Percentiles rank a stretch among this genome's conserved stretches.
Conservation (phyloP, 2,888 invertebrate genomes). For the Quadriops clusia region DNA sequence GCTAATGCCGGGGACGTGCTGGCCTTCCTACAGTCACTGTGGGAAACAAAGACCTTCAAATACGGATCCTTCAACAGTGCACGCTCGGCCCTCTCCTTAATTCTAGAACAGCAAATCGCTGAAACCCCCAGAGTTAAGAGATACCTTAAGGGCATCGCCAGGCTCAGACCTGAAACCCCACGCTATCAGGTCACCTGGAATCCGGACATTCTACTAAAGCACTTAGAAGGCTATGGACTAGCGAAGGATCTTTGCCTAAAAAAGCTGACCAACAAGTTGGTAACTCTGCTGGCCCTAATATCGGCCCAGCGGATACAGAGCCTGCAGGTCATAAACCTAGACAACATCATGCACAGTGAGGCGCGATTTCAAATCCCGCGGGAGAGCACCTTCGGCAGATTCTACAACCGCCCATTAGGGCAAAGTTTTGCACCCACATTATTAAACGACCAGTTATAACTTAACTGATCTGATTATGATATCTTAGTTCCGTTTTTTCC, state of each 20-base stretch:
- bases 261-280: slow-evolving; percentile 16
- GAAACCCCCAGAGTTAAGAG: slow-evolving; percentile 15
- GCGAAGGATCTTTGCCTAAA: no score
- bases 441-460: no score
- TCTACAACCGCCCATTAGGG: no score
- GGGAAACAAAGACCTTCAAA: slow-evolving; percentile 6
- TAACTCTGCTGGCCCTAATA: slow-evolving; percentile 18
- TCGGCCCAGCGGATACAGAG: slow-evolving; percentile 15
- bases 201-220: slow-evolving; percentile 15
- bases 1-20: slow-evolving; percentile 7
- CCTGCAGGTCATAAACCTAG: slow-evolving; percentile 15
- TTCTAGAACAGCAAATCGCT: slow-evolving; percentile 14
- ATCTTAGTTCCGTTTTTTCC: no score
- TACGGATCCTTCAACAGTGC: slow-evolving; percentile 20
- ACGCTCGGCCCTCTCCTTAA: slow-evolving; percentile 20
- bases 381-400: no score
- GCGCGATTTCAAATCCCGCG: slow-evolving; percentile 2
- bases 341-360: slow-evolving; percentile 9
- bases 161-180: slow-evolving; percentile 16
- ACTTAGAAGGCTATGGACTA: no score
- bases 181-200: slow-evolving; percentile 23
- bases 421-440: no score
- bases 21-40: slow-evolving; percentile 7
- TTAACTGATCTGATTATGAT: no score
- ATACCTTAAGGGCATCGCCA: slow-evolving; percentile 19